phyloP scores from a whole-genome alignment of 2,797 vertebrate species.

The Mormyrops boulengeri region DNA sequence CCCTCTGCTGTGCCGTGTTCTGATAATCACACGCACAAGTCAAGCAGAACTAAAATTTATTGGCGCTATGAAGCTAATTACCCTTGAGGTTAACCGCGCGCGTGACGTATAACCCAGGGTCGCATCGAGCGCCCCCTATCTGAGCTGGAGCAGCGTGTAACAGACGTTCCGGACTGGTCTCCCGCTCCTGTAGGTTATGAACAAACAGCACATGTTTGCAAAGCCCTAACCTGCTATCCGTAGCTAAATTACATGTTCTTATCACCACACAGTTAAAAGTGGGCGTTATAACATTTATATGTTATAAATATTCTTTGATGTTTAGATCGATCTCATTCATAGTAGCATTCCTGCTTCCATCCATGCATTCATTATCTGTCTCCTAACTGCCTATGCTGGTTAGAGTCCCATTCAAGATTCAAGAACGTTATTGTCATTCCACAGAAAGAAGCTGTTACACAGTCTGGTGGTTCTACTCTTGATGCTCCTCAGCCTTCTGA shows the following conservation, averaged over 20 bases:
- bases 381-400: not conserved
- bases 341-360: not conserved
- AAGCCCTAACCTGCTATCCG: not conserved
- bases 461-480: too few relatives aligned
- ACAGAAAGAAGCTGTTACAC: too few relatives aligned
- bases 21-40: not conserved
- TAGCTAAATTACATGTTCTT: not conserved
- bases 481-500: too few relatives aligned
- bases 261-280: not conserved
- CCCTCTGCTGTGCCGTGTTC: not conserved
- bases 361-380: not conserved
- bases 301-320: not conserved
- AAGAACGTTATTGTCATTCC: too few relatives aligned
- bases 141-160: not conserved
- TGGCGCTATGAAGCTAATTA: not conserved
- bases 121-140: not conserved
- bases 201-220: not conserved
- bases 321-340: not conserved
- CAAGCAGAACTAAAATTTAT: constrained; percentile 4
- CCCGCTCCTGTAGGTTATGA: not conserved
- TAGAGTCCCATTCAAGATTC: not conserved
- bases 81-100: not conserved
- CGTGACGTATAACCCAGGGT: not conserved
- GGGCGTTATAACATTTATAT: not conserved
- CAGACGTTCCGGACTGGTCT: not conserved